Evolutionary conservation across 2,797 vertebrate species (phyloP), one percentile per base, ranked within the genome.

Genomic region (Enteromius treurensis): DNA sequence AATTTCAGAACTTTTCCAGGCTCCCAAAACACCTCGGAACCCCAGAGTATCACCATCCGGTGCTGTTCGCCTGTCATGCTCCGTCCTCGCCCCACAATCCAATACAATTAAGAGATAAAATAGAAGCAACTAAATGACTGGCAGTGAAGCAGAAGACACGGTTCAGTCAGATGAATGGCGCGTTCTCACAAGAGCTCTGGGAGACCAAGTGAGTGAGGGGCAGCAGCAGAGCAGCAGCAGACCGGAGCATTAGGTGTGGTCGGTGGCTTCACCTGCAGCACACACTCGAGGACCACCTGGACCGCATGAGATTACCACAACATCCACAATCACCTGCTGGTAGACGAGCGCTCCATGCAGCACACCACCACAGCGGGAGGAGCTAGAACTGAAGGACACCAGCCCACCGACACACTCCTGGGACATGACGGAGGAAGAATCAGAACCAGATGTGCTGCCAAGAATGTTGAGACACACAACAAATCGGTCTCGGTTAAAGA

Each of bases 251-350:
- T 34, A 70, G 49, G 51, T 79, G 67, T 79, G 67, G 58, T 37
- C 70, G 67, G 82, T 78, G 64, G 49, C 47, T 70, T 29, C 49
- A 40, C 55, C 67, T 71, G 34, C 37, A 32, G n/a, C 1, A 5
- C n/a, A 55, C 78, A 37, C 65, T 80, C 34, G 37, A 53, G 68
- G 17, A 26, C 68, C 79, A 80, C 51, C 67, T 71, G 79, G 51
- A 40, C 60, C 17, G 47, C 26, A 34, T 62, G 37, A 3, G 70
- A 60, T 80, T 60, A 71, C 51, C 79, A 62, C 68, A 62, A 62
- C 67, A 71, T 47, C 53, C 53, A 58, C 58, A n/a, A 80, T 80
- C 70, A 60, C 67, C 51, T 21, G 34, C 79, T 40, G 68, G 21
- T 51, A 45, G 49, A 51, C 51, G 26, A 80, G 67, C 42, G 37